Base-by-base conservation (phyloP, 1,140 invertebrate genomes). In the Conus ventricosus region DNA sequence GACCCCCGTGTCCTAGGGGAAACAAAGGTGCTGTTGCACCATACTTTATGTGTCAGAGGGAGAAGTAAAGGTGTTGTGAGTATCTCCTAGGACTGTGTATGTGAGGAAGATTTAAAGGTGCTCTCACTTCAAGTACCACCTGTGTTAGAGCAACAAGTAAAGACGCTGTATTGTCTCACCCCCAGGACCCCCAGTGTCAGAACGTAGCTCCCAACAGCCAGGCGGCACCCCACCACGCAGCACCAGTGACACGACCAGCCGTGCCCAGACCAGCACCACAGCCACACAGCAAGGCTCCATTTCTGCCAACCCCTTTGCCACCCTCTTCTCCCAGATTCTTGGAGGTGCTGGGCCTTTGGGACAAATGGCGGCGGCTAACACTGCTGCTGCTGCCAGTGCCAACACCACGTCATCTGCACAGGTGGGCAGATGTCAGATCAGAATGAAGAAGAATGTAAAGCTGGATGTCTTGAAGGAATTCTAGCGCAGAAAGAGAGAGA, bases 231-330 rank as follows among this genome's bases (percentile, higher is more conserved):
- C 60, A 27, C 84, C 85, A 23, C 67, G 88, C 53, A 67, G 23
- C 81, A 63, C 81, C 39, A 83, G 60, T 27, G 81, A 78, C n/a
- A 82, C 54, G 53, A 67, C 63, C 57, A 55, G 10, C 53, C 75
- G 88, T 27, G 87, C 87, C n/a, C 81, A 84, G 39, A 90, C 85
- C 85, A 84, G 82, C 27, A 90, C 90, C 17, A 87, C 89, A 6
- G 60, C 83, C 60, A 82, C 85, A 17, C 84, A 89, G 82, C 78
- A 90, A 17, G 89, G 91, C n/a, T 75, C 88, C 63, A 87, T 89
- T 23, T 87, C 89, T 51, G 88, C 88, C 87, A 90, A 90, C 78
- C 89, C 89, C 27, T 91, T 89, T 85, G 89, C 89, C 39, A 55
- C 87, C 71, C 89, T 89, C 51, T 87, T 87, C 71, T 87, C 85